Percentiles rank a stretch among this genome's conserved stretches.
Conservation (phyloP, 2,888 invertebrate genomes). For the Nemoura dubitans region DNA sequence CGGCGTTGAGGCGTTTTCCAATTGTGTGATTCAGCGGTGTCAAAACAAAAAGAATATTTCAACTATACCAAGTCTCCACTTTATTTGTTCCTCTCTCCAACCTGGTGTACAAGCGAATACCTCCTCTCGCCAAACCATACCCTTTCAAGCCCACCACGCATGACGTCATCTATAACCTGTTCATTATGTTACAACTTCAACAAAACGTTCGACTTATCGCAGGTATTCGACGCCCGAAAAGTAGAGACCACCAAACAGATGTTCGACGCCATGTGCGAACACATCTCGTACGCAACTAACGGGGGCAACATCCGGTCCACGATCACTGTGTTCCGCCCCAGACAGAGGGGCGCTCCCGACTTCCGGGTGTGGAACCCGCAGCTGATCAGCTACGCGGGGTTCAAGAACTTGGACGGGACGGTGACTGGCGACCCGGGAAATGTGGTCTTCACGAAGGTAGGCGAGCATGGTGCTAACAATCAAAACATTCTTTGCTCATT, state of each 20-base stretch:
- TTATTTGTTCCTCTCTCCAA: too few species aligned
- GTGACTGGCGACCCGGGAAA: slow-evolving; percentile 88
- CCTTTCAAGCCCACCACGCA: too few species aligned
- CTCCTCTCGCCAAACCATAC: too few species aligned
- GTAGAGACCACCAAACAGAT: slow-evolving; percentile 94
- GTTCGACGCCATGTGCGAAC: slow-evolving; percentile 96
- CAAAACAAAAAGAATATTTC: too few species aligned
- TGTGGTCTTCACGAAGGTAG: slow-evolving; percentile 91
- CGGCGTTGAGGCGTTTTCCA: too few species aligned
- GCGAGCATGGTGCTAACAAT: too few species aligned
- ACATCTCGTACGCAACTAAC: slow-evolving; percentile 96
- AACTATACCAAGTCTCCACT: too few species aligned
- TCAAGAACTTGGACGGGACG: slow-evolving; percentile 83
- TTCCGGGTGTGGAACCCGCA: slow-evolving; percentile 94
- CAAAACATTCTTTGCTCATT: too few species aligned
- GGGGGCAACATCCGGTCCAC: slow-evolving; percentile 96
- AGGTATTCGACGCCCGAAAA: slow-evolving; percentile 96
- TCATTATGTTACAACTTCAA: too few species aligned
- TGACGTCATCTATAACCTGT: too few species aligned
- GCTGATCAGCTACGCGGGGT: slow-evolving; percentile 90
- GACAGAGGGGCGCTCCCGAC: slow-evolving; percentile 88
- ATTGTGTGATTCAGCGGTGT: too few species aligned
- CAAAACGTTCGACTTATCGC: slow-evolving; percentile 50
- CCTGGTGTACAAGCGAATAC: too few species aligned
- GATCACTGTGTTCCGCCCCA: slow-evolving; percentile 94